Evolutionary conservation across 2,888 invertebrate species (phyloP), one percentile per base, ranked within the genome.

Genomic region (Sicus ferrugineus): DNA sequence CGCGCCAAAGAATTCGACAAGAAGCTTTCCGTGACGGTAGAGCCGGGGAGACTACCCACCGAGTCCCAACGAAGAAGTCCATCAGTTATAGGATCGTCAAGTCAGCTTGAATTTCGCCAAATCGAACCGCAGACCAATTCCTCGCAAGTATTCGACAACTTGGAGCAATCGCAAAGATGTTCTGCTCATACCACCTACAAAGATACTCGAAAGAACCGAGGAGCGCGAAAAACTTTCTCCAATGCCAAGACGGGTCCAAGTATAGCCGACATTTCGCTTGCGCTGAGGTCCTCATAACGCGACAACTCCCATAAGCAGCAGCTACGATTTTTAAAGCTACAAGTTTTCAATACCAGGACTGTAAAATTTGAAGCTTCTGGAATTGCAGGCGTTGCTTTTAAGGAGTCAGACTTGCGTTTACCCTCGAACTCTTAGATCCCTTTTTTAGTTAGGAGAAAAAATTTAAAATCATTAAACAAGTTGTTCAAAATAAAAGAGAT

Each of bases 171-270:
- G 3, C 46, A 46, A 19, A 46, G 46, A 9, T 16, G 4, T 9
- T 3, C 46, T 46, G n/a, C 6, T 9, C n/a, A 9, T 46, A 3
- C 46, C 3, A 46, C n/a, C 19, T 46, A n/a, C 9, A 46, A 46
- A 5, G 46, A 46, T n/a, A 3, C 46, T 19, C n/a, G 5, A 9
- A 16, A 46, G 46, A 46, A 28, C 11, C 28, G 28, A n/a, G 34
- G 23, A 9, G 14, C 28, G 19, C 9, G 7, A 5, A 54, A 30
- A 23, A 26, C 38, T 2, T 54, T 54, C 19, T 34, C 34, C 31
- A 67, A 11, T 26, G 50, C 50, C n/a, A 67, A 70, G 50, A 38
- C 64, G 26, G 56, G 58, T 3, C 58, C 58, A 19, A 67, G 63
- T 48, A 52, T 21, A 28, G 58, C 63, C n/a, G 58, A 34, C 16